Evolutionary conservation across 2,113 vertebrate genomes (phyloP).

Genomic region (Ginglymostoma cirratum): DNA sequence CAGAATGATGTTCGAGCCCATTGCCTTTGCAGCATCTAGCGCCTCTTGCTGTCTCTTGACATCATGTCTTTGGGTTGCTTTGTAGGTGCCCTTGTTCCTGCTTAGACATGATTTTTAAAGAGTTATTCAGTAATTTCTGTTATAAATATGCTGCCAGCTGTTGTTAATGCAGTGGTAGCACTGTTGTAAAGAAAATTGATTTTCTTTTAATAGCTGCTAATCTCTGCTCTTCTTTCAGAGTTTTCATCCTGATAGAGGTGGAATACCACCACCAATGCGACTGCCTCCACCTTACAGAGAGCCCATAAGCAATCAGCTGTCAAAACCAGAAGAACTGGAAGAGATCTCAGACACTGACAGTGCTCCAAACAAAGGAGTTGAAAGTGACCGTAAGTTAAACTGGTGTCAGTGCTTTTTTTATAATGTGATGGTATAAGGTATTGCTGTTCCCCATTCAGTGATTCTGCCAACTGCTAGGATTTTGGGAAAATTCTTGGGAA

Average conservation of each 20-base stretch:
- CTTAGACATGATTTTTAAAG: neutral
- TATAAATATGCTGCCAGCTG: neutral
- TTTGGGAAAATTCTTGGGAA: neutral
- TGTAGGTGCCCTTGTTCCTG: neutral
- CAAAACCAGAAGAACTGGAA: conserved; percentile 40
- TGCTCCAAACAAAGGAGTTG: conserved; percentile 43
- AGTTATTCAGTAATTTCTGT: neutral
- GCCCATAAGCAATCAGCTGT: conserved; percentile 31
- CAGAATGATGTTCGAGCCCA: no score
- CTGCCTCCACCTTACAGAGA: conserved; percentile 76
- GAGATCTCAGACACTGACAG: conserved; percentile 29
- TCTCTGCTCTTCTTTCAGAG: conserved; percentile 42
- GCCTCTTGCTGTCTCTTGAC: no score
- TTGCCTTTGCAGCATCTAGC: no score
- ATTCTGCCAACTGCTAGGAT: neutral
- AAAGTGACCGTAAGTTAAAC: conserved; percentile 41
- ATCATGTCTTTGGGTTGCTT: neutral
- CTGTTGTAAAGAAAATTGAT: neutral
- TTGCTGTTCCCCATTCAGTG: neutral
- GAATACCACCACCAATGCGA: conserved; percentile 65
- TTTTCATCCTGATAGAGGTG: conserved; percentile 42
- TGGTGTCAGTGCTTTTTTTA: neutral
- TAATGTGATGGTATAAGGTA: neutral
- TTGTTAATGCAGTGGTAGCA: neutral
- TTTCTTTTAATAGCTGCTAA: neutral